phyloP scores from a whole-genome alignment of 2,113 vertebrate genomes.

The Actenoides lindsayi region DNA sequence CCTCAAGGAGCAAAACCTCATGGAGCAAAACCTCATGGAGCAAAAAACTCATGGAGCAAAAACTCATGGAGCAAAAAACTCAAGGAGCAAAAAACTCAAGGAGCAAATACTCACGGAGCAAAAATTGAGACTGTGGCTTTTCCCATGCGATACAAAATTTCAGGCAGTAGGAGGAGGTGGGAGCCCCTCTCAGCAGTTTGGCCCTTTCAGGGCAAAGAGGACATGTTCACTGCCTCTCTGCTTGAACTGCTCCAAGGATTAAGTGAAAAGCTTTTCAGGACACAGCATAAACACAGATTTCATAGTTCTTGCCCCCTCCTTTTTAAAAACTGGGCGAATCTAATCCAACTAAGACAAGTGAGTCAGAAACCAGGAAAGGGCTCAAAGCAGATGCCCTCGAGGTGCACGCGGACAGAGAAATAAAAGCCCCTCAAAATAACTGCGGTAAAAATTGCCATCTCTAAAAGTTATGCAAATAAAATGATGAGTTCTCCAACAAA shows the following conservation, averaged over 20 bases:
- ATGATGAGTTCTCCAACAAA: neutral
- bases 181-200: neutral
- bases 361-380: neutral
- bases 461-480: neutral
- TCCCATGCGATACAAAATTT: neutral
- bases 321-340: neutral
- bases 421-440: neutral
- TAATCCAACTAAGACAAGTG: neutral
- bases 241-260: neutral
- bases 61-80: neutral
- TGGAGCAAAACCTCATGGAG: neutral
- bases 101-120: too few species aligned
- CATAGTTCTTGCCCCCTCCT: neutral
- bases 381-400: neutral
- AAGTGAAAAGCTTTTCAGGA: neutral
- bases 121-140: neutral
- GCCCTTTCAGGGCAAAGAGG: neutral
- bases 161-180: neutral
- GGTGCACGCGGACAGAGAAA: neutral
- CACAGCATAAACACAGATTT: neutral
- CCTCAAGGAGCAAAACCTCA: too few species aligned
- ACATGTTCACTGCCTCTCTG: accelerated
- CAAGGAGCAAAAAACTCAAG: too few species aligned
- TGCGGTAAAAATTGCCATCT: neutral
- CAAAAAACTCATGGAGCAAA: neutral